These are phyloP conservation scores for Epiperipatus broadwayi DNA, from an alignment of 2,888 invertebrate genomes.

Conservation along the genomic window DNA sequence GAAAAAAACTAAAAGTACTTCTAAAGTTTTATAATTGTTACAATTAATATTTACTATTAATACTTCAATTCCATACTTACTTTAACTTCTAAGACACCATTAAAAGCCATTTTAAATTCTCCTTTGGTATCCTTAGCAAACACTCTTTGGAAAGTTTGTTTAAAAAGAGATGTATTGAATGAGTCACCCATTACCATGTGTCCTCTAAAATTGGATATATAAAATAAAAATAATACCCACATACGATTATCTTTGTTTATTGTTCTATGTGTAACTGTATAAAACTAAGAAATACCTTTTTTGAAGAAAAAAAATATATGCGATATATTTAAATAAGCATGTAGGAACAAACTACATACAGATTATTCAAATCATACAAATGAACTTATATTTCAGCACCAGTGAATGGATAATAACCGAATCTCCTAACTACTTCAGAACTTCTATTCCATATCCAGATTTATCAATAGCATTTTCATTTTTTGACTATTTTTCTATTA, in stretches of 20 bases:
- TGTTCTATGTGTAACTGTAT: not conserved
- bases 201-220: slow-evolving; percentile 49
- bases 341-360: too few species aligned
- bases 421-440: too few species aligned
- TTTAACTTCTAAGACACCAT: slow-evolving; percentile 86
- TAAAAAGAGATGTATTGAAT: slow-evolving; percentile 94
- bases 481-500: too few species aligned
- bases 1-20: too few species aligned
- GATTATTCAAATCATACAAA: too few species aligned
- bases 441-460: too few species aligned
- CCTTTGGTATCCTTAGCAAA: slow-evolving; percentile 74
- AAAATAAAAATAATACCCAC: slow-evolving; percentile 13
- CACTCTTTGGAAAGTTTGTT: slow-evolving; percentile 95
- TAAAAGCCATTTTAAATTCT: slow-evolving; percentile 94
- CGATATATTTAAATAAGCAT: too few species aligned
- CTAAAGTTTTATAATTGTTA: not conserved
- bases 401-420: too few species aligned
- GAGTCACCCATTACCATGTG: slow-evolving; percentile 99
- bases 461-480: too few species aligned
- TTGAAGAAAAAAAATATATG: too few species aligned
- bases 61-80: slow-evolving; percentile 19
- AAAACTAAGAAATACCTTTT: not conserved
- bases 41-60: not conserved
- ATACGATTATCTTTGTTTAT: not conserved
- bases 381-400: too few species aligned